Base-by-base conservation (phyloP, 2,888 invertebrate genomes). In the Pyrrhosoma nymphula region DNA sequence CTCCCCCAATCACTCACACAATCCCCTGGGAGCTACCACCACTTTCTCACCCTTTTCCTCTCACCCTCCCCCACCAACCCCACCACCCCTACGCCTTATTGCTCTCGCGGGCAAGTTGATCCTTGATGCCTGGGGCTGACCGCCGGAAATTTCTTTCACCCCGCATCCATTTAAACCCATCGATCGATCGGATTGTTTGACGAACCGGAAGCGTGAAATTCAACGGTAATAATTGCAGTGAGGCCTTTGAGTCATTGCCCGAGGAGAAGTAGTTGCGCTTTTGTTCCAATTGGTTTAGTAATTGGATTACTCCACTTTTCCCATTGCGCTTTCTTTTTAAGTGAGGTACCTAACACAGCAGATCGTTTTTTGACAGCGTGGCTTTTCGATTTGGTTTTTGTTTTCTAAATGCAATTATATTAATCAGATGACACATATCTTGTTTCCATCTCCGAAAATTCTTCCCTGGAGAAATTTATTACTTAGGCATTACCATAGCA, bases 181-280 rank as follows among this genome's bases (percentile, higher is more conserved):
- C 91, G 63, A 69, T 93, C 23, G 75, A 55, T 55, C 23, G 26
- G 82, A 93, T 93, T 47, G 93, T 47, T 75, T 93, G 93, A 93
- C 93, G 69, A 93, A 26, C 69, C 47, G 93, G 69, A 93, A 93
- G 93, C 93, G 93, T 93, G 69, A 69, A 93, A 91, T 75, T 69
- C 69, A 55, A 55, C 93, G 69, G 63, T 93, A 75, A 82, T 82
- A 82, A 93, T 93, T n/a, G 63, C 18, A 63, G 47, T 35, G 91
- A 91, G 16, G 16, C n/a, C 60, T 91, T 47, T 39, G 47, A 75
- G 26, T 91, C 63, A 75, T 82, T n/a, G 82, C 69, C 47, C 47
- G 69, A 16, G 69, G 39, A n/a, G 47, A n/a, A 35, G 26, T 82
- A 82, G 93, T 47, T 93, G 60, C n/a, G n/a, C 16, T 16, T 63